Evolutionary conservation across 2,888 invertebrate genomes (phyloP), one percentile per base, ranked within the genome.

Genomic region (Tricholauxania praeusta): DNA sequence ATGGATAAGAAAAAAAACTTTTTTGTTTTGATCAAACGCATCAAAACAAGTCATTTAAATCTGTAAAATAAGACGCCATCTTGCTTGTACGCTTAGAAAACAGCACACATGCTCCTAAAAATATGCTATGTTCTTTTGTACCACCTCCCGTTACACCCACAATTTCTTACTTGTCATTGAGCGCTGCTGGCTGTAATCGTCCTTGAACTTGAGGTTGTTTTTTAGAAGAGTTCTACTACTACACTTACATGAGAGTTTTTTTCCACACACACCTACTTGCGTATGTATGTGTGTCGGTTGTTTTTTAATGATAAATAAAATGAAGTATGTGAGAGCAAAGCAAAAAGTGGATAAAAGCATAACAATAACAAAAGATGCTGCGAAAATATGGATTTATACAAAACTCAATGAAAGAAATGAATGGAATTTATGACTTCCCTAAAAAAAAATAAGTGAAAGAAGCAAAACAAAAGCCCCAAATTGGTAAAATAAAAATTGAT

Each of bases 21-120:
- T 17, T 62, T 47, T 62, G 47, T 62, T 62, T 32, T 62, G 62
- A 62, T 62, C 62, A 39, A 39, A 57, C 57, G 47, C 62, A 62
- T 62, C 62, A 62, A 62, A 62, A 62, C 62, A 62, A 62, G 62
- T 32, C 62, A 62, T 62, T 62, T 62, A 15, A 62, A 47, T 47
- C 62, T 39, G 32, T 32, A 62, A 39, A 39, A 17, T 39, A 62
- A 62, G 62, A 62, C 62, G 62, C 62, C 62, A 62, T 62, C 47
- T 62, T 62, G 14, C 62, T 39, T 39, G 39, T 17, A 39, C 47
- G 39, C n/a, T 17, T 32, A 47, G 8, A 62, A 22, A 62, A 32
- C 17, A 28, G 28, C 60, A 60, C 60, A 28, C 60, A 60, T 39
- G 57, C 22, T 57, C 57, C 57, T 19, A 28, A 57, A 62, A 17